These are phyloP conservation scores for Ailuropoda melanoleuca DNA, from an alignment of 2,113 vertebrate genomes.

Conservation along the genomic window DNA sequence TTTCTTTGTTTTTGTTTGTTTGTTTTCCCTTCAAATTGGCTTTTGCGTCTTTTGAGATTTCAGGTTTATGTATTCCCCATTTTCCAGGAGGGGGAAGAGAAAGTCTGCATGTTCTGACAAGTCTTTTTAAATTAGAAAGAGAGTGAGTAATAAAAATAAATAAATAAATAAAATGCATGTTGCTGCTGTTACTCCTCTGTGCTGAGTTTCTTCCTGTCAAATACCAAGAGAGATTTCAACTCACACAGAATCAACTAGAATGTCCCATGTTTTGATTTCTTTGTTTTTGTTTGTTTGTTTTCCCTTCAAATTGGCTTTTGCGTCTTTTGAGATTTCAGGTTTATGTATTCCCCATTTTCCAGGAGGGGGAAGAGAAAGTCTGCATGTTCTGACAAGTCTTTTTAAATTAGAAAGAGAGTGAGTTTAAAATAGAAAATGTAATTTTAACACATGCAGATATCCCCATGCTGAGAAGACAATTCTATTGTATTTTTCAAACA, in stretches of 20 bases:
- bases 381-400: conserved; percentile 52
- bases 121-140: conserved; percentile 67
- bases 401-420: conserved; percentile 65
- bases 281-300: background rate
- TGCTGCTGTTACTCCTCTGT: background rate
- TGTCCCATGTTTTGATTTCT: background rate
- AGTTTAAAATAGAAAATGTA: conserved; percentile 76
- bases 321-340: background rate
- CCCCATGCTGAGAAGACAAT: conserved; percentile 65
- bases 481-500: conserved; percentile 69
- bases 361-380: background rate
- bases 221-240: background rate
- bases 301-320: background rate
- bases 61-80: background rate
- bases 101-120: conserved; percentile 49
- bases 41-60: conserved; percentile 17
- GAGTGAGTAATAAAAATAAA: no score
- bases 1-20: background rate
- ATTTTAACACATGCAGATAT: conserved; percentile 75
- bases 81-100: background rate
- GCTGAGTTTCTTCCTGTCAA: background rate
- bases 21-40: background rate
- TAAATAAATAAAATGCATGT: no score
- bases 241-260: background rate
- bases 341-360: background rate